Evolutionary conservation across 2,888 invertebrate species (phyloP).

Genomic region (Amorpha juglandis): DNA sequence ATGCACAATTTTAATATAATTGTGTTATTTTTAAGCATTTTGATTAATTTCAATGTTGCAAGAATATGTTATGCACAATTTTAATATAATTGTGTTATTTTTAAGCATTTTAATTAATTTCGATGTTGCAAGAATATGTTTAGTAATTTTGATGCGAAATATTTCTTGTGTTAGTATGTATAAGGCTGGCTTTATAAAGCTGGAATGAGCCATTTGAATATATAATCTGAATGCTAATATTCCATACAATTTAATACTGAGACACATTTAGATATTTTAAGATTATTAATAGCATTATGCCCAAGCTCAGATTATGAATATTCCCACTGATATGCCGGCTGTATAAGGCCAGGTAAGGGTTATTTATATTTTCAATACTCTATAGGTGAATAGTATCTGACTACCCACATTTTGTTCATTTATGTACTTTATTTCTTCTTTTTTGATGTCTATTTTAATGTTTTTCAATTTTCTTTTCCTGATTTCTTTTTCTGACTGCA

Average conservation of each 20-base stretch:
- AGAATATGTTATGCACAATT: constrained; percentile 9
- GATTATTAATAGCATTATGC: too few species aligned
- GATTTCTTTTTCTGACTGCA: background rate
- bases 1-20: constrained; percentile 15
- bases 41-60: background rate
- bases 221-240: too few species aligned
- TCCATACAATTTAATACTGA: too few species aligned
- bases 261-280: too few species aligned
- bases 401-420: constrained; percentile 7
- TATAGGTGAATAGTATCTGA: background rate
- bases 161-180: background rate
- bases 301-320: too few species aligned
- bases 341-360: background rate
- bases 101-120: constrained; percentile 1
- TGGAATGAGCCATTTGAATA: too few species aligned
- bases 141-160: background rate
- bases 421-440: background rate
- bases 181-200: too few species aligned
- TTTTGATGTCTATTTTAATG: background rate
- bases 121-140: background rate
- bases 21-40: constrained; percentile 1
- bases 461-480: background rate
- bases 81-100: constrained; percentile 17
- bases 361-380: background rate
- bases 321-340: too few species aligned